phyloP scores from a whole-genome alignment of 2,113 vertebrate species.

The Pseudopodoces humilis region DNA sequence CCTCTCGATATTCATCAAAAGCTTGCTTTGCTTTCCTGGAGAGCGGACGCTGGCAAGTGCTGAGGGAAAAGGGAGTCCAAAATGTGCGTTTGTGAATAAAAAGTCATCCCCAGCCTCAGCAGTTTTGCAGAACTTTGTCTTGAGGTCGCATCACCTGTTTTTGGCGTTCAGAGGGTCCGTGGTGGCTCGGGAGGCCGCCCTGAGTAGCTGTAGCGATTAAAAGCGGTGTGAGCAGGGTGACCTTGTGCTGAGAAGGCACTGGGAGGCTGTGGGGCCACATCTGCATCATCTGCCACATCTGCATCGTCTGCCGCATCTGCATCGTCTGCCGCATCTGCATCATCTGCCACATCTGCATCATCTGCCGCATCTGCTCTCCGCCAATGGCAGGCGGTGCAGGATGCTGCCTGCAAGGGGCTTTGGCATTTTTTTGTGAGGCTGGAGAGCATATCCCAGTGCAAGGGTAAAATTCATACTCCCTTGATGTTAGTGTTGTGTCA shows the following conservation, averaged over 20 bases:
- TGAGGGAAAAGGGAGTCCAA: background rate
- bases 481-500: background rate
- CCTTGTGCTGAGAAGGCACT: background rate
- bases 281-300: background rate
- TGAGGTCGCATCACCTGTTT: background rate
- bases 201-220: background rate
- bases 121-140: background rate
- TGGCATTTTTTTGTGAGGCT: background rate
- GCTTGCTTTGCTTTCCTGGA: background rate
- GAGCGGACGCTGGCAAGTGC: rapidly evolving
- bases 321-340: background rate
- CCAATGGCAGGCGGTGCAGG: background rate
- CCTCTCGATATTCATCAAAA: background rate
- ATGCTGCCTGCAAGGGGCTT: background rate
- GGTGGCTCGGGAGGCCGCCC: background rate
- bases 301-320: background rate
- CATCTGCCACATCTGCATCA: background rate
- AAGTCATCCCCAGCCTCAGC: background rate
- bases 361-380: background rate
- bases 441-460: background rate
- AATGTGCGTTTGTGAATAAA: background rate
- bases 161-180: rapidly evolving
- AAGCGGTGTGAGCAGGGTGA: background rate
- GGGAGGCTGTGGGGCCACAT: background rate
- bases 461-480: background rate